Conservation (phyloP, 1,140 invertebrate species). For the Drosophila repletoides region DNA sequence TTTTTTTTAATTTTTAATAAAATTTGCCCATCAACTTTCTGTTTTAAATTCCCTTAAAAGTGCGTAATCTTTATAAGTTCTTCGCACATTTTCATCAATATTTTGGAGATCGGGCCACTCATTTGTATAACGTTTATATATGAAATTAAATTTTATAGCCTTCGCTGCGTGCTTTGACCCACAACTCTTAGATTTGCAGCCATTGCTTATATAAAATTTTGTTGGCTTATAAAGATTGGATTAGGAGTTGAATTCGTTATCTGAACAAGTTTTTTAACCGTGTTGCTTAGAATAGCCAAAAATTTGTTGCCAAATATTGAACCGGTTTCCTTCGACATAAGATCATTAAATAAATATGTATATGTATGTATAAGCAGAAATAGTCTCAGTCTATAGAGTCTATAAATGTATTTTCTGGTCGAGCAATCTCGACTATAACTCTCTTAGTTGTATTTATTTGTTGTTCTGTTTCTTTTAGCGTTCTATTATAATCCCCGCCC, state of each 20-base stretch:
- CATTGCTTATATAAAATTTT: conserved; percentile 44
- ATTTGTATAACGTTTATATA: too few relatives aligned
- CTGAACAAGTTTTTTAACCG: conserved; percentile 65
- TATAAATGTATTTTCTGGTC: too few relatives aligned
- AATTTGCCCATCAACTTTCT: conserved; percentile 41
- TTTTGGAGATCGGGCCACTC: too few relatives aligned
- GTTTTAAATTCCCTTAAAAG: conserved; percentile 33
- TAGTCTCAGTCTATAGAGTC: background rate
- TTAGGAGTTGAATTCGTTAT: too few relatives aligned
- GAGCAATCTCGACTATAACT: too few relatives aligned
- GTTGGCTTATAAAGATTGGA: conserved; percentile 12
- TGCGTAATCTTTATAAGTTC: too few relatives aligned
- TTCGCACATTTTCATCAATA: conserved; percentile 28
- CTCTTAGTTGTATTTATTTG: background rate
- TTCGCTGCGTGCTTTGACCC: conserved; percentile 72
- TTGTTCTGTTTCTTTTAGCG: conserved; percentile 10
- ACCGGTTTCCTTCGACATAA: conserved; percentile 53
- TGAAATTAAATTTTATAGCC: conserved; percentile 34
- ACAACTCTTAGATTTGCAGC: conserved; percentile 26
- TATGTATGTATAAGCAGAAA: conserved; percentile 21
- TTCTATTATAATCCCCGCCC: conserved; percentile 25
- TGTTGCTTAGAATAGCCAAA: conserved; percentile 36
- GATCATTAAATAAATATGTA: conserved; percentile 52
- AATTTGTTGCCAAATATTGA: conserved; percentile 29
- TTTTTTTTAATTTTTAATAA: background rate